phyloP scores from a whole-genome alignment of 2,113 vertebrate species.

The Rattus norvegicus region DNA sequence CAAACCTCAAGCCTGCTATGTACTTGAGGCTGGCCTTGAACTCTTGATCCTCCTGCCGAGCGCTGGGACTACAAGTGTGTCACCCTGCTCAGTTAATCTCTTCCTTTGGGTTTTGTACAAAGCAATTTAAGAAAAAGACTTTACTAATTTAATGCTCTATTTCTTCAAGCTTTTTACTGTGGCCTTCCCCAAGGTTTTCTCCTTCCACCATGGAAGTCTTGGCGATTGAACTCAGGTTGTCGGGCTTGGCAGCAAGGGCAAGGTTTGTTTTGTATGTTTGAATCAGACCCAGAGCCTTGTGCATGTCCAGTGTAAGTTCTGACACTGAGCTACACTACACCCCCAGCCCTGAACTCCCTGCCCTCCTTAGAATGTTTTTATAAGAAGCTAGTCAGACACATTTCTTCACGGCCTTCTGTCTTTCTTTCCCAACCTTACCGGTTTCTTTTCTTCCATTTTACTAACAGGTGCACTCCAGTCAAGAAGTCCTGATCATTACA shows the following conservation, averaged over 20 bases:
- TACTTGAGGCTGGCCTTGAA: background rate
- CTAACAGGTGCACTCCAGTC: background rate
- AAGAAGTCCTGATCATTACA: background rate
- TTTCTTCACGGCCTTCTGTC: background rate
- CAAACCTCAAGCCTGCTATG: background rate
- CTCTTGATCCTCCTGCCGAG: background rate
- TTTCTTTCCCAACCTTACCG: background rate
- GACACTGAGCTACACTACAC: fast-evolving
- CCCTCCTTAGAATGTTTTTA: background rate
- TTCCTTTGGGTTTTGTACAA: background rate
- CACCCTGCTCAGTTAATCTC: background rate
- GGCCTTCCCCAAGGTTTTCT: background rate
- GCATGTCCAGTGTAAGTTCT: background rate
- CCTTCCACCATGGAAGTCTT: background rate
- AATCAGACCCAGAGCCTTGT: background rate
- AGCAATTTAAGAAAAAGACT: background rate
- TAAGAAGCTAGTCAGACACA: background rate
- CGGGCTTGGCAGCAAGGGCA: background rate
- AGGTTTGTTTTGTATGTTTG: background rate
- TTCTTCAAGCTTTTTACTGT: background rate
- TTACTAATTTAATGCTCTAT: too few species aligned
- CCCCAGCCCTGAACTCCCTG: background rate
- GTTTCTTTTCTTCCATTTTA: background rate
- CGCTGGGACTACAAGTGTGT: background rate
- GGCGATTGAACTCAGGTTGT: background rate